phyloP scores from a whole-genome alignment of 2,797 vertebrate species.

The Poeciliopsis paucimaculata region DNA sequence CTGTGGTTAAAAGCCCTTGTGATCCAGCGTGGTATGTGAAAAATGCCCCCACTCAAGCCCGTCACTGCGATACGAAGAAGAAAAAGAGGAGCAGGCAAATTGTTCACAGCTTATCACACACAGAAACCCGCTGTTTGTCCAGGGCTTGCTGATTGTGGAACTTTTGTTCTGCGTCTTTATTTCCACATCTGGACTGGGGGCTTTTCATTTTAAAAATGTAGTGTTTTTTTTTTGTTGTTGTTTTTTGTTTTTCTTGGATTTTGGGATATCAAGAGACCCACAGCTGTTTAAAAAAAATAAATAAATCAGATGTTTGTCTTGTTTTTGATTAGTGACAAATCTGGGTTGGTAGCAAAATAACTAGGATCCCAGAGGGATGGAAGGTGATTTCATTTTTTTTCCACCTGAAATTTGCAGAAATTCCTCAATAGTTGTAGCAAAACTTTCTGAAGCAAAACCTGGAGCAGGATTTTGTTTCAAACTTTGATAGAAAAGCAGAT shows the following conservation, averaged over 20 bases:
- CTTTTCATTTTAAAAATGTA: not conserved
- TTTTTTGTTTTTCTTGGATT: not conserved
- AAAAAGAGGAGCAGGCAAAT: slow-evolving; percentile 35
- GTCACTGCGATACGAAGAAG: slow-evolving; percentile 55
- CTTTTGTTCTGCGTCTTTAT: slow-evolving; percentile 15
- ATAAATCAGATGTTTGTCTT: not conserved
- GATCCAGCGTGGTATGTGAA: slow-evolving; percentile 70
- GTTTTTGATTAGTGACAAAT: not conserved
- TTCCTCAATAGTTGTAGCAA: not conserved
- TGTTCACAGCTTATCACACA: slow-evolving; percentile 32
- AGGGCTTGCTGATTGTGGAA: slow-evolving; percentile 11
- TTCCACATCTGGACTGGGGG: not conserved
- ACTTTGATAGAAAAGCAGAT: not conserved
- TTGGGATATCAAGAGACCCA: too few species aligned
- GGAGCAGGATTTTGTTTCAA: not conserved
- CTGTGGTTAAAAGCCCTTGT: slow-evolving; percentile 54
- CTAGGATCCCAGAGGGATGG: not conserved
- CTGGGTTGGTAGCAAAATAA: not conserved
- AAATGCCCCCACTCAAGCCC: slow-evolving; percentile 74
- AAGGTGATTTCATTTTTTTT: not conserved
- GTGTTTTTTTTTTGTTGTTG: not conserved
- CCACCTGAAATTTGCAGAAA: not conserved
- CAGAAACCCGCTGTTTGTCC: slow-evolving; percentile 16
- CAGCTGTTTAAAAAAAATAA: not conserved
- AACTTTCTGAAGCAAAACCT: not conserved